Evolutionary conservation across 1,140 invertebrate species (phyloP).

Genomic region (Drosophila trapezifrons): DNA sequence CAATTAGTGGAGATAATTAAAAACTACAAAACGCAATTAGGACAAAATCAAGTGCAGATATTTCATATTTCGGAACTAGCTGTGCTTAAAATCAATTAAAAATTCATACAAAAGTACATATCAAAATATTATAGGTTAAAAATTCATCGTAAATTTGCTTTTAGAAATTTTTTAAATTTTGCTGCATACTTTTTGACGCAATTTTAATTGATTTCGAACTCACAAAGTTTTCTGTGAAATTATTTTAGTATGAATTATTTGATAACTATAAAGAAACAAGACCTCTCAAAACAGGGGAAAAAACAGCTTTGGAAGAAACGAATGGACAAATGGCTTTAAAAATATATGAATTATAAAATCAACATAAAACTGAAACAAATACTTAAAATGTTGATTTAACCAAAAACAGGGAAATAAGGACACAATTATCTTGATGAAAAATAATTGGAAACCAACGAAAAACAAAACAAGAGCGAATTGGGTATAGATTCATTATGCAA

Average conservation of each 20-base stretch:
- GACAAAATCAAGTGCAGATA: slow-evolving; percentile 6
- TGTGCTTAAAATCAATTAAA: too few relatives aligned
- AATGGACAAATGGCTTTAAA: not conserved
- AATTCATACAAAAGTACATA: too few relatives aligned
- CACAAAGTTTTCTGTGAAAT: too few relatives aligned
- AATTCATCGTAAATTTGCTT: too few relatives aligned
- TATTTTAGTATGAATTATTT: too few relatives aligned
- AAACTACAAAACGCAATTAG: slow-evolving; percentile 8
- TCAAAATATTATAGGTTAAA: too few relatives aligned
- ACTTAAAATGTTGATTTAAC: not conserved
- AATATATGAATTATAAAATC: not conserved
- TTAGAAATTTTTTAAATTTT: too few relatives aligned
- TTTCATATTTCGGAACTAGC: too few relatives aligned
- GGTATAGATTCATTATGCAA: slow-evolving; percentile 19
- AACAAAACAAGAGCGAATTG: slow-evolving; percentile 13
- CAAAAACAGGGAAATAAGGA: not conserved
- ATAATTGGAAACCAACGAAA: not conserved
- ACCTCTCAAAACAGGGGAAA: slow-evolving; percentile 7
- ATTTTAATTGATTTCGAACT: too few relatives aligned
- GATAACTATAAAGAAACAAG: slow-evolving; percentile 9
- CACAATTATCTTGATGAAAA: not conserved
- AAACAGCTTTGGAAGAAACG: not conserved
- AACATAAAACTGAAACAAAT: not conserved
- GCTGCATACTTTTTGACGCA: too few relatives aligned
- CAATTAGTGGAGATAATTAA: not conserved